Conservation (phyloP, 1,140 invertebrate species). For the Drosophila bocki region DNA sequence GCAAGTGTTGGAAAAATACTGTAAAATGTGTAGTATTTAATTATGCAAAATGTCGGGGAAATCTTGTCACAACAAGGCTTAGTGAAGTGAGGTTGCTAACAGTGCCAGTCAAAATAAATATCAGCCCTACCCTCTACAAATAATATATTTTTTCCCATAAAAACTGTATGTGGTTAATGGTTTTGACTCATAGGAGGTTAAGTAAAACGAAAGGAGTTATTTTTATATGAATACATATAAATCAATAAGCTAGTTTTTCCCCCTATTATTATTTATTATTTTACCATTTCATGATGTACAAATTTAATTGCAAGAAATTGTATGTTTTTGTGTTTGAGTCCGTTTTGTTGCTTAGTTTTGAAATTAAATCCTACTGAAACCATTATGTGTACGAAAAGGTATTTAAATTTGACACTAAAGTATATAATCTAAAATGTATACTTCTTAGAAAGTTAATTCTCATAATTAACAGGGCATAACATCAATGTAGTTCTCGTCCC, state of each 20-base stretch:
- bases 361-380: no score
- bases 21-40: conserved; percentile 34
- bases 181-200: neutral
- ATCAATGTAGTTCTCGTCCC: neutral
- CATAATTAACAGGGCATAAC: neutral
- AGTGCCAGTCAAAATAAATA: conserved; percentile 13
- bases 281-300: no score
- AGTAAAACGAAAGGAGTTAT: neutral
- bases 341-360: no score
- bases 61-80: conserved; percentile 48
- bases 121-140: neutral
- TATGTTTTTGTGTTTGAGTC: no score
- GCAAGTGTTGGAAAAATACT: conserved; percentile 45
- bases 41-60: conserved; percentile 37
- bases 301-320: no score
- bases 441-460: neutral
- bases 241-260: no score
- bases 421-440: no score
- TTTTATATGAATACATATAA: no score
- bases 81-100: conserved; percentile 33
- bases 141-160: neutral
- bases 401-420: no score
- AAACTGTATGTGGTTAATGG: neutral
- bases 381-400: no score
- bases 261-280: no score